Percentiles rank a stretch among this genome's conserved stretches.
Evolutionary conservation across 1,140 invertebrate genomes (phyloP).

Genomic region (Rhopalosiphum padi): DNA sequence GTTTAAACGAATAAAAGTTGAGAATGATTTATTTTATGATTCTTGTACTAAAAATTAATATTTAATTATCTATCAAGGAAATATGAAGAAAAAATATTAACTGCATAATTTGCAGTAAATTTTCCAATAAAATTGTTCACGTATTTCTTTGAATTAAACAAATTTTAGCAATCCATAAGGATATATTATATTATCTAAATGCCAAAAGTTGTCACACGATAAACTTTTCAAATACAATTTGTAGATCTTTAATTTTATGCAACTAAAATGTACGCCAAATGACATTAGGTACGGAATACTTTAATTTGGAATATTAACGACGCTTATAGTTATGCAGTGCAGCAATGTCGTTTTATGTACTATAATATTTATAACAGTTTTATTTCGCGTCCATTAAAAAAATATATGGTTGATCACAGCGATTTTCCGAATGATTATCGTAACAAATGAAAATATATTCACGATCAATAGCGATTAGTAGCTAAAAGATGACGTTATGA

Average conservation of each 20-base stretch:
- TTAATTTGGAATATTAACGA: neutral
- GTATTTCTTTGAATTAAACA: constrained; percentile 14
- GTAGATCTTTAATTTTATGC: neutral
- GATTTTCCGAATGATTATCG: too few relatives aligned
- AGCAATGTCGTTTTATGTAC: neutral
- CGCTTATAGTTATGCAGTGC: neutral
- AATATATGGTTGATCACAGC: neutral
- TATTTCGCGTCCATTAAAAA: neutral
- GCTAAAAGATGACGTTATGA: too few relatives aligned
- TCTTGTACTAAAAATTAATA: neutral
- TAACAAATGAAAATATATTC: too few relatives aligned
- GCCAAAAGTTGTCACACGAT: neutral
- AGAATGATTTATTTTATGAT: neutral
- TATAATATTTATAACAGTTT: neutral
- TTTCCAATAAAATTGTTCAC: neutral
- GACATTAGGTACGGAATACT: neutral
- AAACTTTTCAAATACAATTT: constrained; percentile 18
- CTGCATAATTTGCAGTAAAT: neutral
- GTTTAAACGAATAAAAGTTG: neutral
- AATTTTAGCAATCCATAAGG: too few relatives aligned
- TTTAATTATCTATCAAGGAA: neutral
- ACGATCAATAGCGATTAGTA: too few relatives aligned
- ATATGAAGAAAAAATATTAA: neutral
- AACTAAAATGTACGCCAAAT: neutral
- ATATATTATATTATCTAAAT: too few relatives aligned